Conservation (phyloP, 2,797 vertebrate species). For the Potorous gilbertii region DNA sequence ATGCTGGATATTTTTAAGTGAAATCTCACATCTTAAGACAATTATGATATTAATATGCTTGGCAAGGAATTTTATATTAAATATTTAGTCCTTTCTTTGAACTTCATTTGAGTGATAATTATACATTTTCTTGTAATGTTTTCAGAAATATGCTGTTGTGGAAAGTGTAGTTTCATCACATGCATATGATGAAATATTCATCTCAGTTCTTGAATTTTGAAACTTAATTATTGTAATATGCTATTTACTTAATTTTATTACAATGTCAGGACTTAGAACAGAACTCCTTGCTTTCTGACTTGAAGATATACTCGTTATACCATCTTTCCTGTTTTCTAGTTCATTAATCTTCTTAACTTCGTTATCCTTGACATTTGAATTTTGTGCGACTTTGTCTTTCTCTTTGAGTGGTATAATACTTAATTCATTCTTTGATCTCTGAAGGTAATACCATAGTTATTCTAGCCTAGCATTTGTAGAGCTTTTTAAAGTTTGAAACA, state of each 20-base stretch:
- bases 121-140: slow-evolving; percentile 71
- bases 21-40: slow-evolving; percentile 71
- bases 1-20: slow-evolving; percentile 1
- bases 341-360: slow-evolving; percentile 75
- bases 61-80: slow-evolving; percentile 80
- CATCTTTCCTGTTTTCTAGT: slow-evolving; percentile 71
- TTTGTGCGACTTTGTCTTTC: slow-evolving; percentile 49
- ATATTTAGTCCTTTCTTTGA: slow-evolving; percentile 69
- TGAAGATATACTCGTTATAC: slow-evolving; percentile 50
- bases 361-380: slow-evolving; percentile 75
- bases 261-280: slow-evolving; percentile 65
- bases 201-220: slow-evolving; percentile 70
- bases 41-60: slow-evolving; percentile 77
- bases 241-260: slow-evolving; percentile 65
- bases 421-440: slow-evolving; percentile 68
- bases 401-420: slow-evolving; percentile 41
- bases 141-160: slow-evolving; percentile 67
- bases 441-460: slow-evolving; percentile 54
- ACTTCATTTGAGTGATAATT: slow-evolving; percentile 74
- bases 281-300: slow-evolving; percentile 75
- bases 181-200: slow-evolving; percentile 69
- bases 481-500: neutral
- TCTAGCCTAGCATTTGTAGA: neutral
- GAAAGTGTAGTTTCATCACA: slow-evolving; percentile 69
- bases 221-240: slow-evolving; percentile 73